Base-by-base conservation (phyloP, 2,113 vertebrate genomes). In the Eulemur rufifrons region DNA sequence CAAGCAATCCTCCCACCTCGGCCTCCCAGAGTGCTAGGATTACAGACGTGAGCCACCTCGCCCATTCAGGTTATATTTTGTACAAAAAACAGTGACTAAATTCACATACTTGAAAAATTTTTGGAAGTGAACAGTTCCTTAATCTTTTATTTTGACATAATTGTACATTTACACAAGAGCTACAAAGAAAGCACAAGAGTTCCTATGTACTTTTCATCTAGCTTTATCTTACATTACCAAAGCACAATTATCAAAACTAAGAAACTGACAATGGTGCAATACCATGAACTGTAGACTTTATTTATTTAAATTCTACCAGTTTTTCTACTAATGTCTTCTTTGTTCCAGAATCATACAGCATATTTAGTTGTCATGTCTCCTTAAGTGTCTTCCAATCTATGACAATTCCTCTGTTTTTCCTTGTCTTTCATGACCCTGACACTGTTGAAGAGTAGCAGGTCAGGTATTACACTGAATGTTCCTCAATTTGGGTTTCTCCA, bases 161-260 rank as follows among this genome's bases (percentile, higher is more conserved):
- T 39, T 85, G 94, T 61, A 92, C 50, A 92, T 78, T 90, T 91
- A 85, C n/a, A 54, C 17, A 61, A 92, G n/a, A 93, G 21, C 56
- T 94, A 34, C 86, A 94, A 74, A 86, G 34, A 73, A 39, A 90
- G 34, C 27, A 76, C 27, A 76, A 47, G 81, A 61, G 39, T 82
- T 96, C 50, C 80, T 1, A 18, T 66, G 73, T 23, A 82, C 34
- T 15, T 64, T 86, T 74, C 73, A 94, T 12, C 64, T 56, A 66
- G 73, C 20, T 90, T 81, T 86, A 68, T 34, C 56, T 86, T 90
- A 73, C 3, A 90, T 90, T 64, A 82, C 8, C 12, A 81, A 6
- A 74, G n/a, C 27, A 42, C 6, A 59, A 50, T 81, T 23, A 91
- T 59, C 11, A 76, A 91, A 91, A 76, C 45, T 89, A 86, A 93